Conservation (phyloP, 2,888 invertebrate species). For the Lymantria dispar region DNA sequence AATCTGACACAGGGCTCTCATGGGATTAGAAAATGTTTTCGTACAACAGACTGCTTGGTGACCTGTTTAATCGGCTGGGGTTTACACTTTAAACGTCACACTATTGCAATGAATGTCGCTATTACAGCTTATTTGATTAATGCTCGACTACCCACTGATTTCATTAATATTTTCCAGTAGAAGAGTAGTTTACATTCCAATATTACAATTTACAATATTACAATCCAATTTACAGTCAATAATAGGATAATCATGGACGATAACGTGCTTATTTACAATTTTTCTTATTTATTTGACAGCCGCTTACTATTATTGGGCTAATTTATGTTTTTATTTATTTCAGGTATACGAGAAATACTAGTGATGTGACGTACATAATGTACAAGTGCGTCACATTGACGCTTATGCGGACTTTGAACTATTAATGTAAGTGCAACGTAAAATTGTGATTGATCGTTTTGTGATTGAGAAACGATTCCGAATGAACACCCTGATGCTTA, state of each 20-base stretch:
- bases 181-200: neutral
- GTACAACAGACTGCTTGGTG: constrained; percentile 25
- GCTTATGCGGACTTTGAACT: constrained; percentile 50
- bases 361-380: constrained; percentile 64
- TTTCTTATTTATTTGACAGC: neutral
- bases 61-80: constrained; percentile 30
- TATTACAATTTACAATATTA: neutral
- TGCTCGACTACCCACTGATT: constrained; percentile 16
- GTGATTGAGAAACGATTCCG: constrained; percentile 40
- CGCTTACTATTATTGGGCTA: neutral
- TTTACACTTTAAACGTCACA: constrained; percentile 27
- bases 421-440: constrained; percentile 59
- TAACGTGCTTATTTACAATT: neutral
- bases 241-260: neutral
- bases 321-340: constrained; percentile 30
- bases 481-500: constrained; percentile 80
- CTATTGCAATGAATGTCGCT: constrained; percentile 26
- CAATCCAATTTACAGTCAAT: neutral
- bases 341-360: constrained; percentile 51
- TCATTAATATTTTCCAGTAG: constrained; percentile 9
- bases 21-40: constrained; percentile 40
- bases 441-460: constrained; percentile 29
- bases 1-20: constrained; percentile 49
- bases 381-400: constrained; percentile 54
- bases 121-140: constrained; percentile 18